Percentiles rank a stretch among this genome's conserved stretches.
phyloP scores from a whole-genome alignment of 2,888 invertebrate species.

The Pinctada fucata region DNA sequence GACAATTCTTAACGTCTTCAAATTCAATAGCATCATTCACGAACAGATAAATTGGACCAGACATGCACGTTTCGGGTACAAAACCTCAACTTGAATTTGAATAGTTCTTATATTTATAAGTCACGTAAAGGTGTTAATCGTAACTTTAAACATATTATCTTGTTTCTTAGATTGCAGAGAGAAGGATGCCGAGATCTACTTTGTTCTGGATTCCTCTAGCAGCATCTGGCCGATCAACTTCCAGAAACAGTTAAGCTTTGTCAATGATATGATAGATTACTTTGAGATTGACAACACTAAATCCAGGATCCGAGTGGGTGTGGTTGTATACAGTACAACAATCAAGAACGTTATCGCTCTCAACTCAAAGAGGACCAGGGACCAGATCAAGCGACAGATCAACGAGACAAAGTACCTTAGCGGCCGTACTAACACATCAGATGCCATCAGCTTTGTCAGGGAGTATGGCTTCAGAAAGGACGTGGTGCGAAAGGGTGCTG shows the following conservation, averaged over 20 bases:
- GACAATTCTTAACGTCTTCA: too few species aligned
- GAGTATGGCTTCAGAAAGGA: slow-evolving; percentile 48
- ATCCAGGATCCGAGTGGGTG: slow-evolving; percentile 56
- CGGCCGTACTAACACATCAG: slow-evolving; percentile 59
- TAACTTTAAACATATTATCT: too few species aligned
- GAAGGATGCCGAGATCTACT: slow-evolving; percentile 60
- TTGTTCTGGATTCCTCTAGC: slow-evolving; percentile 59
- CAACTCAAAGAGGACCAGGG: slow-evolving; percentile 40
- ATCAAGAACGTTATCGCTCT: slow-evolving; percentile 49
- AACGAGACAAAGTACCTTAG: slow-evolving; percentile 44
- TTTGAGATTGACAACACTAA: slow-evolving; percentile 55
- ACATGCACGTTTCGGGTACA: too few species aligned
- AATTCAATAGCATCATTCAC: too few species aligned
- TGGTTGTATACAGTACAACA: slow-evolving; percentile 54
- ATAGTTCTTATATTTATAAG: too few species aligned
- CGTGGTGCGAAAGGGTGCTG: slow-evolving; percentile 51
- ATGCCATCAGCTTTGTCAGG: slow-evolving; percentile 52
- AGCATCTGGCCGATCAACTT: slow-evolving; percentile 66
- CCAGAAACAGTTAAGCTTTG: slow-evolving; percentile 57
- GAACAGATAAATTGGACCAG: too few species aligned
- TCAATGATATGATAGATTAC: slow-evolving; percentile 52
- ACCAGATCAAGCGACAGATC: slow-evolving; percentile 46
- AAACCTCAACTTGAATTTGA: too few species aligned
- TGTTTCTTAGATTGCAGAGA: slow-evolving; percentile 55
- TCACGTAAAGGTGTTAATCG: too few species aligned